Evolutionary conservation across 2,888 invertebrate genomes (phyloP), one percentile per base, ranked within the genome.

Genomic region (Sympetrum striolatum): DNA sequence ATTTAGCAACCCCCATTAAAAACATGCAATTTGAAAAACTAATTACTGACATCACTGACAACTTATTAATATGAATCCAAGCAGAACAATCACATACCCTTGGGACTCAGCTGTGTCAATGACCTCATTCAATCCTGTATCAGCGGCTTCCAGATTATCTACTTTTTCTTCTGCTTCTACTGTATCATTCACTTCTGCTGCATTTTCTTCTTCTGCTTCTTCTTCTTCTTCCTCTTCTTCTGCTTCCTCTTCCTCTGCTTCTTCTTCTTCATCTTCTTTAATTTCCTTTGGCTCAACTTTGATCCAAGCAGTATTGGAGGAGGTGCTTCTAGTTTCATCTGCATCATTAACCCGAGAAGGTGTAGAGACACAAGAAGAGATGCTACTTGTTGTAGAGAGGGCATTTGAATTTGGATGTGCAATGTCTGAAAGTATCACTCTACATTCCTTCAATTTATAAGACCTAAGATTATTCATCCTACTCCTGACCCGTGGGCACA

Each of bases 271-370:
- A 31, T 15, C 82, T 60, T 64, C 86, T 60, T 37, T n/a, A 14
- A 37, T 37, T 31, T 58, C 58, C 14, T 86, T 60, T 22, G 86
- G 86, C 60, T 86, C 86, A 35, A 86, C 86, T 86, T 86, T 86
- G 37, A 86, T 86, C 86, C 86, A 86, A 86, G 86, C 86, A 35
- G 86, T 86, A 18, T 22, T 58, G 18, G 86, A 86, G 3, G 86
- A 60, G 2, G 86, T 22, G 22, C 60, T 60, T 35, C 37, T 86
- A 35, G 22, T 35, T 37, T 1, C n/a, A 39, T 64, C 86, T 64
- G 58, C 35, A 8, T 86, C 22, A 86, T 37, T 64, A n/a, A 35
- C 60, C 8, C 37, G 22, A 37, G 86, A 86, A 22, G 86, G 58
- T 0, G 58, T 58, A 86, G 86, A 86, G 22, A 58, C 58, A 18